Evolutionary conservation across 30 jellyfish, hydroid and myxozoan species (phyloP), one percentile per base, ranked within the genome.

Genomic region (Hydra vulgaris): DNA sequence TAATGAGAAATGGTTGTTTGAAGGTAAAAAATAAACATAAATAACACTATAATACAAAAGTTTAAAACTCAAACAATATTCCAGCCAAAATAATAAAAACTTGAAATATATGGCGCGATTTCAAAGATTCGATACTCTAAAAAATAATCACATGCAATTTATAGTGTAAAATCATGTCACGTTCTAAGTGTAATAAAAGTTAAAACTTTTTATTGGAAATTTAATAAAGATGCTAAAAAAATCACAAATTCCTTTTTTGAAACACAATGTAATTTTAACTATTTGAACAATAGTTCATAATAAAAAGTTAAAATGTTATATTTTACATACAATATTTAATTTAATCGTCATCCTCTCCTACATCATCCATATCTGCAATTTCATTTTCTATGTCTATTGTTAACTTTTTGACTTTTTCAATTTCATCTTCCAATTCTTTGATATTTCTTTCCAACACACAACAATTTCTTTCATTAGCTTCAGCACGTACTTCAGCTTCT

Each of bases 401-500:
- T 83, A 82, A 77, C 17, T 72, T 26, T 21, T 78, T 68, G 94
- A 94, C 85, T 17, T 71, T 18, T 55, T 86, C 77, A 40, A 86
- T 76, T 84, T 89, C 97, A 23, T 69, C 79, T 40, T 89, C 94
- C 0, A 93, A 76, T 52, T 89, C 95, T 23, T 77, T 20, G 54
- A 89, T 77, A 66, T 79, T 90, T 70, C 95, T 75, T 52, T 85
- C 95, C 94, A 89, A 79, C 67, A 81, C 87, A 22, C 77, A 84
- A 19, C 79, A 88, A 25, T 81, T 21, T 78, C 84, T 21, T 54
- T 53, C 82, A 72, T 74, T 26, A 78, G 89, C 61, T 55, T 79
- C 56, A 79, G 86, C 74, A 24, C 81, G 20, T 81, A 86, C 94
- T 54, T 89, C 97, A 0, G 95, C 90, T 77, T 89, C 97, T 75